These are phyloP conservation scores for Lepus europaeus DNA, from an alignment of 2,113 vertebrate species.

Conservation along the genomic window DNA sequence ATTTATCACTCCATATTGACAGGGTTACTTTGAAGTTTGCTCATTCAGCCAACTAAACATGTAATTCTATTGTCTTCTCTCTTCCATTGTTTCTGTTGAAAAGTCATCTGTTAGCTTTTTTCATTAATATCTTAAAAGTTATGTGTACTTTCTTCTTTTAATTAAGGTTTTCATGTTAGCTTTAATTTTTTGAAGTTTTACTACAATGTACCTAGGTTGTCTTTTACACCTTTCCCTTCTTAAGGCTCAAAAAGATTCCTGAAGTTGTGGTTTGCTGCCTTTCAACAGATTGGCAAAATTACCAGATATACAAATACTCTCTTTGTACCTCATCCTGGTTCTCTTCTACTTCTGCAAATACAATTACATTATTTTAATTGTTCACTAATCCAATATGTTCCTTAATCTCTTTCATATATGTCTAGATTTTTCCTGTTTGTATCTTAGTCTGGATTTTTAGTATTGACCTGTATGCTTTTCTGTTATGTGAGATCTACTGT, in stretches of 20 bases:
- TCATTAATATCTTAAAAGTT: neutral
- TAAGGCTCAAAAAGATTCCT: neutral
- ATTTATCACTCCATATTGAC: neutral
- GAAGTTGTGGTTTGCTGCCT: neutral
- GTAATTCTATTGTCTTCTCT: neutral
- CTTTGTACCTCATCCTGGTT: neutral
- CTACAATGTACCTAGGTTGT: neutral
- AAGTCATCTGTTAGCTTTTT: neutral
- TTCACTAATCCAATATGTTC: neutral
- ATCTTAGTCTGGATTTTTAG: constrained; percentile 16
- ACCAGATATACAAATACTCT: constrained; percentile 1
- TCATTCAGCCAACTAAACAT: neutral
- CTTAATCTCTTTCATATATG: neutral
- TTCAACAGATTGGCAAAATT: neutral
- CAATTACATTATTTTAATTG: neutral
- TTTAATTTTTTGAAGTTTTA: constrained; percentile 16
- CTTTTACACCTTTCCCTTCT: neutral
- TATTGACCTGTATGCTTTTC: neutral
- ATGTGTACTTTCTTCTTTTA: neutral
- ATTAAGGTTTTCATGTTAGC: constrained; percentile 4
- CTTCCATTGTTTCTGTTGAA: constrained; percentile 22
- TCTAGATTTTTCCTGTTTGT: neutral
- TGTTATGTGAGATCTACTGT: constrained; percentile 43
- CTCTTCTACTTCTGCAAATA: neutral
- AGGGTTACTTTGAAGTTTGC: neutral